Conservation (phyloP, 2,113 vertebrate species). For the Amphiprion percula region DNA sequence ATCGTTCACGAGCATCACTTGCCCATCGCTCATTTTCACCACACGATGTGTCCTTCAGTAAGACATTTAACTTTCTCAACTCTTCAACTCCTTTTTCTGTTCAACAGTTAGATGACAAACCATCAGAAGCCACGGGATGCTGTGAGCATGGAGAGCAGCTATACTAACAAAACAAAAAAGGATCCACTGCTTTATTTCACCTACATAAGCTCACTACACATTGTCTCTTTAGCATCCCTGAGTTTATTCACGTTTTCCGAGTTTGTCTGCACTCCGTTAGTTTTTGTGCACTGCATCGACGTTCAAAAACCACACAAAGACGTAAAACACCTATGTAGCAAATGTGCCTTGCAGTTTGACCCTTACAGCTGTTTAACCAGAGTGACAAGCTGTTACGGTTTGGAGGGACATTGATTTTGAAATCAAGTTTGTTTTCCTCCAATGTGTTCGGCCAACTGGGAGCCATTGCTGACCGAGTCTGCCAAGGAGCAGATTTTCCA, state of each 20-base stretch:
- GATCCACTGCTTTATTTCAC: background rate
- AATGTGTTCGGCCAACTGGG: slow-evolving; percentile 49
- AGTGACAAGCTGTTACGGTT: slow-evolving; percentile 60
- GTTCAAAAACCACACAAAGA: slow-evolving; percentile 12
- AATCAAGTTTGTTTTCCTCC: slow-evolving; percentile 64
- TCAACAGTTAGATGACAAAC: background rate
- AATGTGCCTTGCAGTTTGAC: slow-evolving; percentile 27
- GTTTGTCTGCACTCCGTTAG: slow-evolving; percentile 1
- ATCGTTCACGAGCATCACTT: background rate
- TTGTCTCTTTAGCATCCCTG: background rate
- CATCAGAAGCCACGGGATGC: background rate
- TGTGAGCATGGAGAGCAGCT: background rate
- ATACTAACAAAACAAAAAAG: background rate
- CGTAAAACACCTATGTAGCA: slow-evolving; percentile 34
- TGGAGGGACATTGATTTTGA: slow-evolving; percentile 67
- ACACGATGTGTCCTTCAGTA: slow-evolving; percentile 24
- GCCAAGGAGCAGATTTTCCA: slow-evolving; percentile 52
- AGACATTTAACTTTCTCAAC: slow-evolving; percentile 3
- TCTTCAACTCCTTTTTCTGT: background rate
- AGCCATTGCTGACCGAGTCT: slow-evolving; percentile 14
- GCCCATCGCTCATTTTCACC: slow-evolving; percentile 1
- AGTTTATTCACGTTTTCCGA: slow-evolving; percentile 2
- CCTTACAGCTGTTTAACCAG: slow-evolving; percentile 52
- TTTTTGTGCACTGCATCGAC: background rate
- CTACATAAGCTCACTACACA: background rate